Evolutionary conservation across 2,888 invertebrate species (phyloP).

Genomic region (Odontocolon sp.): DNA sequence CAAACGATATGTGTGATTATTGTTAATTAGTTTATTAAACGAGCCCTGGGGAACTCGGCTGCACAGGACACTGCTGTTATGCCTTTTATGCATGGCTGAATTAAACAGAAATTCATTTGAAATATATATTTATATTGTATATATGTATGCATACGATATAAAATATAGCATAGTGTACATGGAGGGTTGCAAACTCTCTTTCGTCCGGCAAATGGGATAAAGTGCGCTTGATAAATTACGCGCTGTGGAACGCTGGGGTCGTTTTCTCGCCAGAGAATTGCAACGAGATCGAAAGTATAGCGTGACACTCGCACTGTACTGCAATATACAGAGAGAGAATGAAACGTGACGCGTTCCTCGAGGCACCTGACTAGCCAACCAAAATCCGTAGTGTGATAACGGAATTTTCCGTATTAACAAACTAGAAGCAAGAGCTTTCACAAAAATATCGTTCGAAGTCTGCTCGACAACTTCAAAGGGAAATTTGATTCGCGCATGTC

Average conservation of each 20-base stretch:
- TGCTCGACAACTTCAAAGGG: constrained; percentile 31
- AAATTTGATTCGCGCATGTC: constrained; percentile 19
- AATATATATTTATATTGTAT: constrained; percentile 48
- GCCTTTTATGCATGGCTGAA: constrained; percentile 48
- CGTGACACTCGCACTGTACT: not conserved
- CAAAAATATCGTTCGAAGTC: constrained; percentile 38
- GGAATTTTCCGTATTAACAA: constrained; percentile 44
- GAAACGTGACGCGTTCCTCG: constrained; percentile 37
- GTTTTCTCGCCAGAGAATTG: not conserved
- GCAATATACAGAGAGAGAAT: constrained; percentile 9
- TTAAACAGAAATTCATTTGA: constrained; percentile 67
- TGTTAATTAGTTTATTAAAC: constrained; percentile 70
- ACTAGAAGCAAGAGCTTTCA: constrained; percentile 18
- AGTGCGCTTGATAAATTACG: constrained; percentile 37
- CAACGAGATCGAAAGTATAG: constrained; percentile 19
- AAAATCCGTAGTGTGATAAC: constrained; percentile 23
- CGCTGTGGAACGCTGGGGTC: not conserved
- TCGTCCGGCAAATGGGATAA: constrained; percentile 32
- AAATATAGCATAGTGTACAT: not conserved
- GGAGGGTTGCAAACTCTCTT: not conserved
- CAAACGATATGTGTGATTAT: constrained; percentile 59
- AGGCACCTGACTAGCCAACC: constrained; percentile 29
- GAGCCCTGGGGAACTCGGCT: constrained; percentile 24
- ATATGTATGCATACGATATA: not conserved
- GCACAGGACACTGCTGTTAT: constrained; percentile 34